Conservation (phyloP, 2,797 vertebrate genomes). For the Triplophysa bombifrons region DNA sequence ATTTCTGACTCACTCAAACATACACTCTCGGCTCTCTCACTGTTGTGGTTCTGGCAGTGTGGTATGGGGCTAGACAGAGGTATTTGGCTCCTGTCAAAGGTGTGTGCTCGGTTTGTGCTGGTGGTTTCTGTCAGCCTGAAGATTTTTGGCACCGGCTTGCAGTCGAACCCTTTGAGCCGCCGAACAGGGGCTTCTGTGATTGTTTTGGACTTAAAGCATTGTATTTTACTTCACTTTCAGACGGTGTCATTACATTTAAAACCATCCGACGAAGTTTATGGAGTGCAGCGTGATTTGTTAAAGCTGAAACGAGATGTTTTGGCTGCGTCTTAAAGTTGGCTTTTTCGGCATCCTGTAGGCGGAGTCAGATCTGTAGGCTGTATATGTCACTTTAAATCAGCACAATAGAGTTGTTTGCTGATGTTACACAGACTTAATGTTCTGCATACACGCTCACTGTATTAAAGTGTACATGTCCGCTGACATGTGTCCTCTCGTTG, state of each 20-base stretch:
- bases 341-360: background rate
- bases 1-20: conserved; percentile 69
- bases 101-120: conserved; percentile 32
- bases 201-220: conserved; percentile 36
- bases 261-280: conserved; percentile 52
- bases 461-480: conserved; percentile 28
- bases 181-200: conserved; percentile 3
- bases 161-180: conserved; percentile 23
- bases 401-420: conserved; percentile 6
- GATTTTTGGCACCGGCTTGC: conserved; percentile 15
- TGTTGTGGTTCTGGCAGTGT: conserved; percentile 42
- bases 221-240: conserved; percentile 5
- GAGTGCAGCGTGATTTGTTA: conserved; percentile 53
- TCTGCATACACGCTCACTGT: conserved; percentile 25
- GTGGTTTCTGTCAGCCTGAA: conserved; percentile 17
- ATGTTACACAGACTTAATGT: conserved; percentile 7
- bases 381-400: conserved; percentile 16
- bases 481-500: conserved; percentile 45
- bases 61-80: conserved; percentile 55
- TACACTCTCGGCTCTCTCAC: conserved; percentile 51
- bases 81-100: conserved; percentile 63
- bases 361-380: background rate
- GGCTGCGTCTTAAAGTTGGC: conserved; percentile 31
- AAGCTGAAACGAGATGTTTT: conserved; percentile 57
- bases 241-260: conserved; percentile 24